A percentile compares a stretch with the other conserved stretches of the same genome.
These are phyloP conservation scores for Spea hammondii DNA, from an alignment of 2,797 vertebrate genomes.

Conservation along the genomic window DNA sequence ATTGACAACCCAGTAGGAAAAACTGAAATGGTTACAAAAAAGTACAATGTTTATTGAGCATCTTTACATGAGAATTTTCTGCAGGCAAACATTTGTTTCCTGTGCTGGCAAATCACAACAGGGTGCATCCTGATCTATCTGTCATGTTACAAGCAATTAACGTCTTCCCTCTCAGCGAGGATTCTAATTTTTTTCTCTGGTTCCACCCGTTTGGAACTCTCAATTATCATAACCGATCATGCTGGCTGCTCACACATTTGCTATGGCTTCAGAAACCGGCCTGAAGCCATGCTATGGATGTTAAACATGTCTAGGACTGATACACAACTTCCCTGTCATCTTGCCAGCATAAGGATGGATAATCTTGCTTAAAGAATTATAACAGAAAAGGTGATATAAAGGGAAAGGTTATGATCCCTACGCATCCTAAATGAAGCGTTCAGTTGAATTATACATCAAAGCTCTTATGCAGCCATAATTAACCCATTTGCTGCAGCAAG, in stretches of 20 bases:
- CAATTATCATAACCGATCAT: constrained; percentile 60
- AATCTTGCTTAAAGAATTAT: background rate
- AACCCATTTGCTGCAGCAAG: background rate
- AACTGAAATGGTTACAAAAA: background rate
- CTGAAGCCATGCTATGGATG: constrained; percentile 43
- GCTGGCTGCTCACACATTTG: constrained; percentile 57
- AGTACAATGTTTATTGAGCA: constrained; percentile 7
- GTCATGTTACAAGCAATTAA: constrained; percentile 65
- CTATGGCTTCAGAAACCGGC: constrained; percentile 39
- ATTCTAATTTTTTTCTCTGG: constrained; percentile 59
- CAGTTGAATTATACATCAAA: constrained; percentile 4
- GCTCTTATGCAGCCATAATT: background rate
- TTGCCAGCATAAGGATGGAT: background rate
- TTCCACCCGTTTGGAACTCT: constrained; percentile 59
- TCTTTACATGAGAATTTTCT: constrained; percentile 38
- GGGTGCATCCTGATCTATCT: constrained; percentile 61
- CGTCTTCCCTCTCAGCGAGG: constrained; percentile 61
- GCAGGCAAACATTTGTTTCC: constrained; percentile 60
- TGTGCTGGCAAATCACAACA: constrained; percentile 51
- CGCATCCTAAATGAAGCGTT: constrained; percentile 14
- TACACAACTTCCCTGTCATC: constrained; percentile 39
- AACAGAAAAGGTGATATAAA: constrained; percentile 34
- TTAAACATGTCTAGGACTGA: constrained; percentile 50
- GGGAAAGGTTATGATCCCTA: constrained; percentile 39
- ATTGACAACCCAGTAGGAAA: constrained; percentile 5